Evolutionary conservation across 2,797 vertebrate species (phyloP).

Genomic region (Sebastes trivittatus): DNA sequence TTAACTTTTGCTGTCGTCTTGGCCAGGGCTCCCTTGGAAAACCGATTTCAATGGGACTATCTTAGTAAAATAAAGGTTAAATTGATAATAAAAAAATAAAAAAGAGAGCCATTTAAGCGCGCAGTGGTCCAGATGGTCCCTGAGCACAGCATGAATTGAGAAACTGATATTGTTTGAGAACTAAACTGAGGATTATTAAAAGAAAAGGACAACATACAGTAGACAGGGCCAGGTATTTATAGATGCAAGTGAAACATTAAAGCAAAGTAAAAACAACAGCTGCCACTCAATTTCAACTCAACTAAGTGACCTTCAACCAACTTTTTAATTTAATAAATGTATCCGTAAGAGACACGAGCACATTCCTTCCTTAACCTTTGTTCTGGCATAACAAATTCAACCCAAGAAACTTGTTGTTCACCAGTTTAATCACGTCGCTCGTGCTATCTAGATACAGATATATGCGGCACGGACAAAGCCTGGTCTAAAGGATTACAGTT

Average conservation of each 20-base stretch:
- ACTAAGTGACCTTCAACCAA: background rate
- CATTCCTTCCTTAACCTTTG: background rate
- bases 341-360: background rate
- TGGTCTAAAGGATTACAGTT: slow-evolving; percentile 22
- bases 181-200: background rate
- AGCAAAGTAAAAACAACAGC: background rate
- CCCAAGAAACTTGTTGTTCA: background rate
- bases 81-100: background rate
- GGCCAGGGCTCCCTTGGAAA: background rate
- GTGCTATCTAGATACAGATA: background rate
- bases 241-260: background rate
- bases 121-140: background rate
- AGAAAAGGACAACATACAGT: background rate
- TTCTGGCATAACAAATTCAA: background rate
- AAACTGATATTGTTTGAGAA: background rate
- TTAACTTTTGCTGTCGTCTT: background rate
- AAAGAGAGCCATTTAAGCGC: background rate
- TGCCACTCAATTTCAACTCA: background rate
- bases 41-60: background rate
- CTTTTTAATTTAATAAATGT: background rate
- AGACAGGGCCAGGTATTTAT: background rate
- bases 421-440: background rate
- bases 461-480: background rate
- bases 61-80: background rate
- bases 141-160: background rate